These are phyloP conservation scores for Trachelus troglodyta DNA, from an alignment of 2,888 invertebrate genomes.

Conservation along the genomic window DNA sequence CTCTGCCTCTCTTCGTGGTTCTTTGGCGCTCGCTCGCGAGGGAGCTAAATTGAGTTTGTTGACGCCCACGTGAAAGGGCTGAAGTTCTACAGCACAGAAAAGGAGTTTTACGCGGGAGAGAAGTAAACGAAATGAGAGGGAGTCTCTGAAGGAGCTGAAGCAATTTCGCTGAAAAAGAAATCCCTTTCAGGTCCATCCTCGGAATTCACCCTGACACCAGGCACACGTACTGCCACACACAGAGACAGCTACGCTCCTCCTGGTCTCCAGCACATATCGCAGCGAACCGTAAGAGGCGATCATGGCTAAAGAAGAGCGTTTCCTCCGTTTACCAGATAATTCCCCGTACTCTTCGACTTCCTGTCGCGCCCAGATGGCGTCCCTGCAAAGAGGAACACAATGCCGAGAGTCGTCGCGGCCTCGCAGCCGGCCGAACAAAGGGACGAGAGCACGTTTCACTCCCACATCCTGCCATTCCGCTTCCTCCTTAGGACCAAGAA, in stretches of 20 bases:
- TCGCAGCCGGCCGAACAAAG: not conserved
- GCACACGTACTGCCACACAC: not conserved
- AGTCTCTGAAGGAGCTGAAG: not conserved
- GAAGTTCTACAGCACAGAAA: not conserved
- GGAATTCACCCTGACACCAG: not conserved
- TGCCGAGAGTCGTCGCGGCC: not conserved
- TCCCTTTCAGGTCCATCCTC: not conserved
- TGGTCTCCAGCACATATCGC: not conserved
- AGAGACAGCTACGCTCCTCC: not conserved
- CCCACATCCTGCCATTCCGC: conserved; percentile 7
- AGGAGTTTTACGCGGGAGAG: too few species aligned
- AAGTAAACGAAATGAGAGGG: not conserved
- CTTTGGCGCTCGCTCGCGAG: not conserved
- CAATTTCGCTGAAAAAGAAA: not conserved
- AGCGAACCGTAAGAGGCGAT: not conserved
- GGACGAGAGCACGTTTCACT: conserved; percentile 15
- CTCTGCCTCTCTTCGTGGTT: not conserved
- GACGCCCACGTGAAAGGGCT: not conserved
- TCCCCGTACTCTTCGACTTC: conserved; percentile 40
- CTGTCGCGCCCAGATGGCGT: conserved; percentile 37
- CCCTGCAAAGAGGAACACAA: not conserved
- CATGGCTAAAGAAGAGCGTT: not conserved
- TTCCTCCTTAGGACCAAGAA: conserved; percentile 5
- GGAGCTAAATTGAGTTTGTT: not conserved
- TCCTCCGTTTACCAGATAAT: conserved; percentile 36